Percentiles rank a stretch among this genome's conserved stretches.
Evolutionary conservation across 2,888 invertebrate genomes (phyloP).

Genomic region (Melipona bicolor): DNA sequence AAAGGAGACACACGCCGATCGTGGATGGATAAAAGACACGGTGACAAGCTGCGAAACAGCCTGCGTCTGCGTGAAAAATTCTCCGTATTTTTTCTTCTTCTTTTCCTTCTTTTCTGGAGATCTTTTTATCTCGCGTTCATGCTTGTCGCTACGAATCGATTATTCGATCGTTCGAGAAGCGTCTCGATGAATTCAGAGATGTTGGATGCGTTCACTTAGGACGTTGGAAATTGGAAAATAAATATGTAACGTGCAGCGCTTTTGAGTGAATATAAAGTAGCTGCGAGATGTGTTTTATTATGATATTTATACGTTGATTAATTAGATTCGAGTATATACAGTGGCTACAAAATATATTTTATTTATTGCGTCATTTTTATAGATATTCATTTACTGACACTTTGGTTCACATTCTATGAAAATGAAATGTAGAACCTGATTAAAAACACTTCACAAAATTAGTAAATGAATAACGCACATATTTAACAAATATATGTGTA

Average conservation of each 20-base stretch:
- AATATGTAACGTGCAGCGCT: not conserved
- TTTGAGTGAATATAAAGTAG: too few species aligned
- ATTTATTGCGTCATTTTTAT: too few species aligned
- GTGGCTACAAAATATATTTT: too few species aligned
- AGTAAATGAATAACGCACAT: too few species aligned
- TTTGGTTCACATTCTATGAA: too few species aligned
- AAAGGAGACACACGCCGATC: slow-evolving; percentile 57
- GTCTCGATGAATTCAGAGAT: too few species aligned
- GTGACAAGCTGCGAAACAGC: slow-evolving; percentile 10
- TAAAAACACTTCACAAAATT: too few species aligned
- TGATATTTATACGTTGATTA: not conserved
- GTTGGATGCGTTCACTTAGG: not conserved
- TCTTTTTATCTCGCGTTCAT: not conserved
- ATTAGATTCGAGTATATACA: not conserved
- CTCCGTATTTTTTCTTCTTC: not conserved
- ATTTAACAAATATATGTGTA: too few species aligned
- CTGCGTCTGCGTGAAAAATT: slow-evolving; percentile 12
- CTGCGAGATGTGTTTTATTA: not conserved
- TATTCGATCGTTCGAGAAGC: too few species aligned
- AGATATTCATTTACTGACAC: too few species aligned
- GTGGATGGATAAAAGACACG: slow-evolving; percentile 39
- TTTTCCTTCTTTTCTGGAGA: not conserved
- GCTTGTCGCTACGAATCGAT: not conserved
- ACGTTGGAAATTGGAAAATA: not conserved
- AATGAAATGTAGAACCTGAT: not conserved